Evolutionary conservation across 2,113 vertebrate species (phyloP).

Genomic region (Steatornis caripensis): DNA sequence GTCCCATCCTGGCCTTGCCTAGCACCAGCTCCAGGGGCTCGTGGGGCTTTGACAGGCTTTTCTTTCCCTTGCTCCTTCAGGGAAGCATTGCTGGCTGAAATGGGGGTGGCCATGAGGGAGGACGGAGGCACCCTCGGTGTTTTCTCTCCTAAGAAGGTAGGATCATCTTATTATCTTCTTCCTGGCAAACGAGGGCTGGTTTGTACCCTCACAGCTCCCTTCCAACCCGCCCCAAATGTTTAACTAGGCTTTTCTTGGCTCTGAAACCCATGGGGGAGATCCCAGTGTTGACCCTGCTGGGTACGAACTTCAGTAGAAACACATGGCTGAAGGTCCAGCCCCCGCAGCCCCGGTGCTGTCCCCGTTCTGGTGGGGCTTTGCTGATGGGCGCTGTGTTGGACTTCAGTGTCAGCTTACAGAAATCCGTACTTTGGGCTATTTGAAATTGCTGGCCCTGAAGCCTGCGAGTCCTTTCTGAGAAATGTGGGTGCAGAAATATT

Average conservation of each 20-base stretch:
- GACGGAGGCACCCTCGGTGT: conserved; percentile 95
- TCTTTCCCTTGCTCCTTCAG: conserved; percentile 68
- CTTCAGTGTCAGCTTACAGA: neutral
- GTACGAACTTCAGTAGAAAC: neutral
- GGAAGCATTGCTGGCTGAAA: conserved; percentile 94
- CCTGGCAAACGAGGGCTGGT: neutral
- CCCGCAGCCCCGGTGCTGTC: neutral
- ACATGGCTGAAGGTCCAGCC: neutral
- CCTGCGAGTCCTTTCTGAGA: rapidly evolving
- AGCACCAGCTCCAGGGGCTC: neutral
- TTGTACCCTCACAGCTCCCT: neutral
- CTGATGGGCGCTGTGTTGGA: neutral
- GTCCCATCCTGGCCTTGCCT: neutral
- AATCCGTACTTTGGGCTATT: neutral
- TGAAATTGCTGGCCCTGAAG: neutral
- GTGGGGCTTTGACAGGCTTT: neutral
- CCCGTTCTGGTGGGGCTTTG: neutral
- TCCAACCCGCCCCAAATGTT: neutral
- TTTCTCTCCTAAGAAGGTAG: conserved; percentile 97
- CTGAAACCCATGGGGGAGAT: neutral
- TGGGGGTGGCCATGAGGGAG: conserved; percentile 97
- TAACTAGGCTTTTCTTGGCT: neutral
- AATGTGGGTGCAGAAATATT: neutral
- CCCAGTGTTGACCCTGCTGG: neutral
- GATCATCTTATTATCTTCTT: neutral